Base-by-base conservation (phyloP, 2,797 vertebrate genomes). In the Labroides dimidiatus region DNA sequence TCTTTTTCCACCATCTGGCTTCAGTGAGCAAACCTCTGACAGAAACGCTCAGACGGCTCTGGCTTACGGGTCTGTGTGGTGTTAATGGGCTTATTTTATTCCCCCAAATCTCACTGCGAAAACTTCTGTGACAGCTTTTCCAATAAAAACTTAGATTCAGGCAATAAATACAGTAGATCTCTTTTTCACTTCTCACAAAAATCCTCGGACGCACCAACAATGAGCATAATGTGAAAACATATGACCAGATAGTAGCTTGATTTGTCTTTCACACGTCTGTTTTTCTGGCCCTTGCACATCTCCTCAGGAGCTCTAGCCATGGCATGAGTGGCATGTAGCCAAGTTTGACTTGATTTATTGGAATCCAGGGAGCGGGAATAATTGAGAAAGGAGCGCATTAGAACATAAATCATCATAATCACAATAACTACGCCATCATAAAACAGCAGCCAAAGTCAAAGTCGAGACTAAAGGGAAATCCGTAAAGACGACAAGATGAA, bases 391-490 rank as follows among this genome's bases (percentile, higher is more conserved):
- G 75, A 84, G 82, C 69, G 63, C 64, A 80, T 76, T 63, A 72
- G 68, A 64, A 55, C 86, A 90, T 93, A 91, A 92, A 91, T 93
- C 90, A 88, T 80, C 81, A 82, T 83, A 83, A 85, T 91, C 87
- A 84, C 78, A 86, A 87, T 81, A 89, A 82, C 71, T 50, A 52
- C 44, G 30, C 64, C 71, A 57, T 86, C 77, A 84, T 90, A 91
- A 92, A 90, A 88, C 81, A 64, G 69, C 80, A 78, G 75, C 59
- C 77, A 72, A 84, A 75, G 51, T 61, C 73, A 81, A 77, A 69
- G 69, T 77, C 33, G 19, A 79, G 43, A 54, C 33, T 77, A 69
- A 58, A 64, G 43, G 44, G 37, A 77, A 78, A 77, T 70, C 60
- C 3, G 27, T 72, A 64, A 82, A 68, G 72, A 80, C 11, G 21